phyloP scores from a whole-genome alignment of 2,888 invertebrate genomes.

The Epinotia ramella region DNA sequence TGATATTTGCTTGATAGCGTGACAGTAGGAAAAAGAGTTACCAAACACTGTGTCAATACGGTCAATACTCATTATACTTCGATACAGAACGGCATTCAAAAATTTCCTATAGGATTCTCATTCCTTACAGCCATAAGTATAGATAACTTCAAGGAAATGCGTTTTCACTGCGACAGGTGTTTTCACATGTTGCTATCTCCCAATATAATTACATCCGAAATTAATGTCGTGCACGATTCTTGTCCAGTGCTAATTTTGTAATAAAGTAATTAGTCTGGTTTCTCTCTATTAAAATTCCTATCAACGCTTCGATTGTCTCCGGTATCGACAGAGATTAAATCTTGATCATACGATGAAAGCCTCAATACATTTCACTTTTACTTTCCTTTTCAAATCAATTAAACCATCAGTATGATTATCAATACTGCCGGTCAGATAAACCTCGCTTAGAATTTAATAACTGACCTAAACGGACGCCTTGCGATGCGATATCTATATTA shows the following conservation, averaged over 20 bases:
- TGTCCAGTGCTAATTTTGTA: slow-evolving; percentile 21
- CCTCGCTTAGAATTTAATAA: slow-evolving; percentile 9
- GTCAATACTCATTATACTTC: not conserved
- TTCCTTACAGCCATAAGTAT: not conserved
- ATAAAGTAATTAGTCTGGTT: slow-evolving; percentile 40
- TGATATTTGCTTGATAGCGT: not conserved
- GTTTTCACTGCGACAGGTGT: slow-evolving; percentile 14
- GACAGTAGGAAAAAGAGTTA: not conserved
- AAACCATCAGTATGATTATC: slow-evolving; percentile 3
- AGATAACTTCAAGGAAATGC: not conserved
- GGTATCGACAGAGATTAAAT: slow-evolving; percentile 37
- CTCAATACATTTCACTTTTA: slow-evolving; percentile 40
- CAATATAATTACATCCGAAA: slow-evolving; percentile 20
- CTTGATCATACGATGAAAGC: slow-evolving; percentile 32
- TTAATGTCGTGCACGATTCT: slow-evolving; percentile 2
- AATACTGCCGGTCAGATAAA: not conserved
- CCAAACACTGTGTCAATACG: not conserved
- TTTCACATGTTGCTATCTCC: not conserved
- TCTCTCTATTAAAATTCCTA: slow-evolving; percentile 62
- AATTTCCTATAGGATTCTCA: not conserved
- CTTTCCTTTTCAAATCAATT: slow-evolving; percentile 29
- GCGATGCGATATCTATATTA: slow-evolving; percentile 16
- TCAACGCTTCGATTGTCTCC: slow-evolving; percentile 57
- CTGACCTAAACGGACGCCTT: not conserved
- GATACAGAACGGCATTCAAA: slow-evolving; percentile 5